Evolutionary conservation across 2,888 invertebrate genomes (phyloP).

Genomic region (Linnaemya vulpina): DNA sequence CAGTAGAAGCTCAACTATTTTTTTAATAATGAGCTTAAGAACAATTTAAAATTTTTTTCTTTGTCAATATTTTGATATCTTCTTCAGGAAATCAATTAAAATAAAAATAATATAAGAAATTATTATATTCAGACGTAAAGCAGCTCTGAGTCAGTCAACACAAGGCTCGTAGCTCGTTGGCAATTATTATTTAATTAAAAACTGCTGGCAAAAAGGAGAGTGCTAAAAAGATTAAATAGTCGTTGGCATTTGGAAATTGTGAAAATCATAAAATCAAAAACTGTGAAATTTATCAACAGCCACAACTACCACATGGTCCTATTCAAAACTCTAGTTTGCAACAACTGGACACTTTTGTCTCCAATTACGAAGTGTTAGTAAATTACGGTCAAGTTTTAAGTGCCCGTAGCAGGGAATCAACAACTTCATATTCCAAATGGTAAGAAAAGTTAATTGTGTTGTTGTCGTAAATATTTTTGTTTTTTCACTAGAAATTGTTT

Average conservation of each 20-base stretch:
- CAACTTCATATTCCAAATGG: conserved; percentile 73
- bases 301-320: conserved; percentile 54
- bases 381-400: conserved; percentile 63
- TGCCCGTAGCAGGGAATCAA: conserved; percentile 50
- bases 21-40: too few species aligned
- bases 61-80: too few species aligned
- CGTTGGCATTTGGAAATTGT: conserved; percentile 52
- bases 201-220: too few species aligned
- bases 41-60: too few species aligned
- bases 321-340: conserved; percentile 51
- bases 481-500: conserved; percentile 61
- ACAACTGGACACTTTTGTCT: conserved; percentile 51
- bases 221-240: too few species aligned
- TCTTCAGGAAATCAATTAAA: too few species aligned
- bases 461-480: conserved; percentile 79
- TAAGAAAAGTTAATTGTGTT: conserved; percentile 82
- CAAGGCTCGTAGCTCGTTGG: too few species aligned
- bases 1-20: too few species aligned
- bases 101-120: too few species aligned
- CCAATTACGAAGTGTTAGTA: conserved; percentile 40
- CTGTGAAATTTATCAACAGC: conserved; percentile 79
- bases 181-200: too few species aligned
- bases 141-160: too few species aligned
- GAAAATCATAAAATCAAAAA: conserved; percentile 81
- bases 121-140: too few species aligned